phyloP scores from a whole-genome alignment of 1,140 invertebrate genomes.

The Psix sp. region DNA sequence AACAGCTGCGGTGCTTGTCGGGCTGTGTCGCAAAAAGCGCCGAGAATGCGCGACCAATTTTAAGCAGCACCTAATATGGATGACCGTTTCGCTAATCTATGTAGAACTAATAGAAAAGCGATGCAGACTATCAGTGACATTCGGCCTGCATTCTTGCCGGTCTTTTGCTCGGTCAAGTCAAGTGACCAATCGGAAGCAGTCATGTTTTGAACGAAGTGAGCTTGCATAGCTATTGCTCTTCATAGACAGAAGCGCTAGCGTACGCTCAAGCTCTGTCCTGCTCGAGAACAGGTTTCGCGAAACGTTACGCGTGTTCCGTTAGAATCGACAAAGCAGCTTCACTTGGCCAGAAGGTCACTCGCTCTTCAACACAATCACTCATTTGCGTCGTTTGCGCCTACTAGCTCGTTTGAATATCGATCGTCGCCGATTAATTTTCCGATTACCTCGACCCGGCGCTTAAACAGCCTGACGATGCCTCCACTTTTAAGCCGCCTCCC shows the following conservation, averaged over 20 bases:
- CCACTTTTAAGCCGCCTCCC: constrained; percentile 11
- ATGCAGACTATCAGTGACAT: too few relatives aligned
- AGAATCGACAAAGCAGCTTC: constrained; percentile 59
- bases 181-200: too few relatives aligned
- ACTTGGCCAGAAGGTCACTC: constrained; percentile 56
- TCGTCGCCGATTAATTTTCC: constrained; percentile 64
- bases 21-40: constrained; percentile 25
- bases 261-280: constrained; percentile 19
- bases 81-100: background rate
- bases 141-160: too few relatives aligned
- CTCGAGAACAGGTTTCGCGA: constrained; percentile 57
- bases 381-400: constrained; percentile 56
- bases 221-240: constrained; percentile 43
- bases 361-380: constrained; percentile 59
- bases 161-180: too few relatives aligned
- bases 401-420: constrained; percentile 59
- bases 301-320: constrained; percentile 62
- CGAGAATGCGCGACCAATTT: constrained; percentile 52
- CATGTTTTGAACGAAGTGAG: constrained; percentile 26
- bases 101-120: too few relatives aligned
- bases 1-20: constrained; percentile 40
- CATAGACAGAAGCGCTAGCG: constrained; percentile 14
- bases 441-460: constrained; percentile 48
- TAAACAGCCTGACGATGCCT: constrained; percentile 49
- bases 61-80: constrained; percentile 45